These are phyloP conservation scores for Sebastes minor DNA, from an alignment of 2,797 vertebrate species.

Conservation along the genomic window DNA sequence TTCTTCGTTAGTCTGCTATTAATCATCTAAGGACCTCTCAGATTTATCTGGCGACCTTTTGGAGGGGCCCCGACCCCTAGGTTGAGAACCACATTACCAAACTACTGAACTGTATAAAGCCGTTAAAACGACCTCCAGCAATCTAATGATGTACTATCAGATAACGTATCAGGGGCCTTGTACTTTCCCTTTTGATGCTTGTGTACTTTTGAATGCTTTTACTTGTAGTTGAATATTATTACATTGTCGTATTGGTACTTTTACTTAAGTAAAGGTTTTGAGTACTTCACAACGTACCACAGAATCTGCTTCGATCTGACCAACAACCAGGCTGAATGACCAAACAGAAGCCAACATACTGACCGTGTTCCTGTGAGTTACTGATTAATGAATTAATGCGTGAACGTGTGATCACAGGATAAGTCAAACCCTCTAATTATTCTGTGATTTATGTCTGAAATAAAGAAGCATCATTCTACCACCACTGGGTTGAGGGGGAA, in stretches of 20 bases:
- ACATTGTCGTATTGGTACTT: background rate
- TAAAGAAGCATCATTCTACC: background rate
- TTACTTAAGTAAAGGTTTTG: background rate
- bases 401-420: background rate
- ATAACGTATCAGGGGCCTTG: background rate
- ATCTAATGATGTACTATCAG: background rate
- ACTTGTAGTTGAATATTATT: background rate
- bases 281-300: background rate
- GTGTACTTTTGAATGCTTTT: background rate
- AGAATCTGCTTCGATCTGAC: background rate
- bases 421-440: background rate
- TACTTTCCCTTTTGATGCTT: background rate
- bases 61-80: background rate
- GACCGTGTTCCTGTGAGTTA: background rate
- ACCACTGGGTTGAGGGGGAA: too few species aligned
- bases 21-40: background rate
- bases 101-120: background rate
- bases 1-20: background rate
- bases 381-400: conserved; percentile 22
- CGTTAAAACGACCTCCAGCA: background rate
- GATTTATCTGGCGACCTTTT: background rate
- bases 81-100: background rate
- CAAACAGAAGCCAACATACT: background rate
- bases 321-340: background rate
- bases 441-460: background rate